These are phyloP conservation scores for Ophion slaviceki DNA, from an alignment of 2,888 invertebrate genomes.

Conservation along the genomic window DNA sequence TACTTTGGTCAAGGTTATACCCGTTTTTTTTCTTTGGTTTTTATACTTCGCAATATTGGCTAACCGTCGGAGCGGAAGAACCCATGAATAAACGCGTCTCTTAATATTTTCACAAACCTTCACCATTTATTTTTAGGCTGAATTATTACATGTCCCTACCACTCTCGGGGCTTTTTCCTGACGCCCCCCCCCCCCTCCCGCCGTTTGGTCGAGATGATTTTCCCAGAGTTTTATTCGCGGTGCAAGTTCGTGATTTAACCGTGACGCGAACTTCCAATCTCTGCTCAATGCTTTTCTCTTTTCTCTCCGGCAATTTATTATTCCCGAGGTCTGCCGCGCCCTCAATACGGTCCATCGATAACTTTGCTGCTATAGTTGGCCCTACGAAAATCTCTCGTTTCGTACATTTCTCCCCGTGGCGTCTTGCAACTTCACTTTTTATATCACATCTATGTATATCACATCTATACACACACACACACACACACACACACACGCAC, in stretches of 20 bases:
- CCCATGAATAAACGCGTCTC: conserved; percentile 53
- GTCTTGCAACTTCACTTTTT: conserved; percentile 1
- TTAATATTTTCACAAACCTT: conserved; percentile 47
- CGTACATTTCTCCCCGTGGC: conserved; percentile 20
- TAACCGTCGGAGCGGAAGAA: conserved; percentile 49
- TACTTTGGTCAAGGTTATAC: conserved; percentile 51
- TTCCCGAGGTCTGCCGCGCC: conserved; percentile 46
- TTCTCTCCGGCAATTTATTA: conserved; percentile 46
- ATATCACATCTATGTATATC: background rate
- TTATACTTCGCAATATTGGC: conserved; percentile 45
- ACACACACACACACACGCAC: no score
- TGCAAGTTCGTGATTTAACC: conserved; percentile 27
- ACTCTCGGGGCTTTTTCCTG: background rate
- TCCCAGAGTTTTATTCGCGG: conserved; percentile 28
- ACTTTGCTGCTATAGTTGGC: conserved; percentile 34
- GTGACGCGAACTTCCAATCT: conserved; percentile 21
- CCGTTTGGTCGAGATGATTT: conserved; percentile 32
- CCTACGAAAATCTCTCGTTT: conserved; percentile 42
- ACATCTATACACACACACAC: no score
- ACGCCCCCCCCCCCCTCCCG: background rate
- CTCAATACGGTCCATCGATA: conserved; percentile 58
- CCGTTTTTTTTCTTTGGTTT: background rate
- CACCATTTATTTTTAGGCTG: conserved; percentile 49
- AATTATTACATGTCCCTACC: background rate
- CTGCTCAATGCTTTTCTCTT: conserved; percentile 18